These are phyloP conservation scores for Limenitis camilla DNA, from an alignment of 2,888 invertebrate species.

Conservation along the genomic window DNA sequence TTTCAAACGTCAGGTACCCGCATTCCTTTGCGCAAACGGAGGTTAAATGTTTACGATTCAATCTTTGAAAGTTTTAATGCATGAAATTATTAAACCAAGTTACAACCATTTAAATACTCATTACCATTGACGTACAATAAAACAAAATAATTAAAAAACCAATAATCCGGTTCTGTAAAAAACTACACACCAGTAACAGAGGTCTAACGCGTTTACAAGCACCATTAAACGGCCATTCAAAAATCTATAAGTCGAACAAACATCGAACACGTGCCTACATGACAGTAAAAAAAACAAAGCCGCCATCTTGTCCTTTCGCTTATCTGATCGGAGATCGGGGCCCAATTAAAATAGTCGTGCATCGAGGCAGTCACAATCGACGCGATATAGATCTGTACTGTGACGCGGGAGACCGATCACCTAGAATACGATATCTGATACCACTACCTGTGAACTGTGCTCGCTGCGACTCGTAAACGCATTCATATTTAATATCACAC, in stretches of 20 bases:
- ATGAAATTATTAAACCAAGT: no score
- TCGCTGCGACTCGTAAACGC: constrained; percentile 3
- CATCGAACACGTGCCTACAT: constrained; percentile 59
- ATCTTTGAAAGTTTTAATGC: not conserved
- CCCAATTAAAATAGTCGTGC: constrained; percentile 74
- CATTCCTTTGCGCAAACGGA: constrained; percentile 38
- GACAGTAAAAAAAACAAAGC: constrained; percentile 43
- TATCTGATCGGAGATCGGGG: constrained; percentile 62
- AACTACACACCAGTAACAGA: constrained; percentile 1
- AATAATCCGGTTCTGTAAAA: not conserved
- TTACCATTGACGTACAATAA: not conserved
- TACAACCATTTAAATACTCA: no score
- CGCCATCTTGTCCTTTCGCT: constrained; percentile 55
- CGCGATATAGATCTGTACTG: constrained; percentile 56
- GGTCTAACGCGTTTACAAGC: constrained; percentile 21
- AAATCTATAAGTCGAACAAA: constrained; percentile 32
- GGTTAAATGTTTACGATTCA: constrained; percentile 9
- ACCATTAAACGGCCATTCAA: constrained; percentile 31
- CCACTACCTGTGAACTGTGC: constrained; percentile 25
- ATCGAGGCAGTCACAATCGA: constrained; percentile 68
- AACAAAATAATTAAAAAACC: not conserved
- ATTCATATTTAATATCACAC: constrained; percentile 11
- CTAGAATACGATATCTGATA: constrained; percentile 36
- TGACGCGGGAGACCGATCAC: constrained; percentile 67
- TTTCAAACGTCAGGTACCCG: constrained; percentile 41